Base-by-base conservation (phyloP, 2,113 vertebrate species). In the Myotis brandtii region DNA sequence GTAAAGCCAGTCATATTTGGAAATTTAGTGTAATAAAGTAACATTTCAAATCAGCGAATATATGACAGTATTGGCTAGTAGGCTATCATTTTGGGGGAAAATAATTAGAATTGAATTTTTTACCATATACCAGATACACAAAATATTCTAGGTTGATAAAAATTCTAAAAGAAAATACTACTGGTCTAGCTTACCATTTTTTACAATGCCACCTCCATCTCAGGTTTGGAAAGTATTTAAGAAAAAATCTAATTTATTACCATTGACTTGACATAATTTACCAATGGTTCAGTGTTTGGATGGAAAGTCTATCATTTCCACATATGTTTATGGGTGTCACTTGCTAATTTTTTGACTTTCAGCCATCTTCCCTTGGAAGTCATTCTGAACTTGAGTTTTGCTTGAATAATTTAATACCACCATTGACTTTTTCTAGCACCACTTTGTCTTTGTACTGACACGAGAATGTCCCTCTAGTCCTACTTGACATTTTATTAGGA, bases 401-500 rank as follows among this genome's bases (percentile, higher is more conserved):
- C 79, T 70, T 93, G 40, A 16, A 59, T 95, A 80, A 90, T 77
- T 92, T 94, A 94, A 79, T 91, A 43, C 81, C 14, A 16, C 23
- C 20, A 46, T 23, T 82, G 81, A 77, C 62, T 94, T 96, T 86
- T 86, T 56, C 56, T 69, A 75, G 86, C 18, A 73, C 27, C 37
- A 79, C 64, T 94, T 84, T 77, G 76, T 80, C 50, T 93, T 56
- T 91, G 43, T 66, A 27, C 13, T 66, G 48, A 93, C 40, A 93
- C 11, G 40, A 64, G 2, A 46, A 17, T 77, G 46, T 86, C 40
- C 80, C 64, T 91, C 34, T 43, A 91, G 85, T 94, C 73, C 52
- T 94, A 37, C 50, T 32, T 91, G 91, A 89, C 69, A 95, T 91
- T 86, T 96, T 77, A 62, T 91, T 91, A 66, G 37, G 52, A 93